phyloP scores from a whole-genome alignment of 2,797 vertebrate species.

The Odontamblyopus lacepedii region DNA sequence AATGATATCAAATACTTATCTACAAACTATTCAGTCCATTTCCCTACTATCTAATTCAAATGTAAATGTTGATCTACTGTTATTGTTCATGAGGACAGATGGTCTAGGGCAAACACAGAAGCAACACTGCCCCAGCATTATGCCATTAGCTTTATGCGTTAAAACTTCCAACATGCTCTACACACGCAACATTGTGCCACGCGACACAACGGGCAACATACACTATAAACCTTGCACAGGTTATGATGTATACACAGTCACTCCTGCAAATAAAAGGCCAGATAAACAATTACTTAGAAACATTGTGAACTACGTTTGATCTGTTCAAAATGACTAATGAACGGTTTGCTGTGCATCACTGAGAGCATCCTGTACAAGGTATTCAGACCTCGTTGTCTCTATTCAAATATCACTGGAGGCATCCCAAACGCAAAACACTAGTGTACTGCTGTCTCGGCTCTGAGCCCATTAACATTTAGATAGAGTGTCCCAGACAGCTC shows the following conservation, averaged over 20 bases:
- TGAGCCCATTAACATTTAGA: background rate
- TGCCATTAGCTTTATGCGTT: background rate
- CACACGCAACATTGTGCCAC: background rate
- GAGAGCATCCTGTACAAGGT: too few relatives aligned
- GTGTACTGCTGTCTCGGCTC: background rate
- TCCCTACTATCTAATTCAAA: background rate
- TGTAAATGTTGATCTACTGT: background rate
- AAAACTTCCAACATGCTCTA: background rate
- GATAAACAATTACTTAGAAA: background rate
- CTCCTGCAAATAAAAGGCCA: background rate
- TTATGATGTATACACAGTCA: background rate
- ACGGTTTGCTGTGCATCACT: background rate
- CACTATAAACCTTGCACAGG: background rate
- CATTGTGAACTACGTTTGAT: too few relatives aligned
- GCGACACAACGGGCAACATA: background rate
- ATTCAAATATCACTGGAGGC: background rate
- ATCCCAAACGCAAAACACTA: background rate
- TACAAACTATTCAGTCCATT: background rate
- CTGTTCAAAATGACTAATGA: too few relatives aligned
- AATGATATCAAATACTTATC: background rate
- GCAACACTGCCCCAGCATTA: background rate
- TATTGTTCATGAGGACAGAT: background rate
- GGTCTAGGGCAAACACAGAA: background rate
- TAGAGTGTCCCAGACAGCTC: background rate
- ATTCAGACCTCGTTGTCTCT: background rate